Percentiles rank a stretch among this genome's conserved stretches.
These are phyloP conservation scores for Brachypodius melanocephalos DNA, from an alignment of 2,113 vertebrate species.

Conservation along the genomic window DNA sequence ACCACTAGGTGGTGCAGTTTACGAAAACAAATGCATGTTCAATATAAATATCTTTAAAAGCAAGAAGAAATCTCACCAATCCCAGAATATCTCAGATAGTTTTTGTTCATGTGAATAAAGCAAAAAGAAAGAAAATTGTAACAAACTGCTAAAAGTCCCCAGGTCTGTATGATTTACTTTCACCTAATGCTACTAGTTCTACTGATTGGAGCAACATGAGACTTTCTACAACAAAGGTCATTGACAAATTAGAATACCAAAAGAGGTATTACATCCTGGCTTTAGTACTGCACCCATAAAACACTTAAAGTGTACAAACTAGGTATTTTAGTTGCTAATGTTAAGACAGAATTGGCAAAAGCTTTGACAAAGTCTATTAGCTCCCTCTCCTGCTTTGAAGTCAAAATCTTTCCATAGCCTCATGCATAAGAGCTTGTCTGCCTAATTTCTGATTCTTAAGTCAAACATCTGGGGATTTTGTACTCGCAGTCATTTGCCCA, in stretches of 20 bases:
- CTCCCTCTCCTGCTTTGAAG: neutral
- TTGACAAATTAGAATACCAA: neutral
- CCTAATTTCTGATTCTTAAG: neutral
- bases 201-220: neutral
- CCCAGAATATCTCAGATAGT: neutral
- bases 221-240: neutral
- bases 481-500: neutral
- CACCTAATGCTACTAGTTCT: neutral
- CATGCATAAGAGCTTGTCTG: neutral
- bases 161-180: neutral
- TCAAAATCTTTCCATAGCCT: neutral
- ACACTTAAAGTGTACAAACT: neutral
- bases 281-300: neutral
- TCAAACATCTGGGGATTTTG: neutral
- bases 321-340: neutral
- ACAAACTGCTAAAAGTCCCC: neutral
- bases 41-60: neutral
- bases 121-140: neutral
- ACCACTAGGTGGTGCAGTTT: constrained; percentile 33
- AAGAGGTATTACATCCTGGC: neutral
- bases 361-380: neutral
- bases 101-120: neutral
- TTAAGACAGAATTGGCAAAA: neutral
- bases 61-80: neutral
- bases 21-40: neutral